Evolutionary conservation across 2,888 invertebrate genomes (phyloP), one percentile per base, ranked within the genome.

Genomic region (Muschampia plurimacula): DNA sequence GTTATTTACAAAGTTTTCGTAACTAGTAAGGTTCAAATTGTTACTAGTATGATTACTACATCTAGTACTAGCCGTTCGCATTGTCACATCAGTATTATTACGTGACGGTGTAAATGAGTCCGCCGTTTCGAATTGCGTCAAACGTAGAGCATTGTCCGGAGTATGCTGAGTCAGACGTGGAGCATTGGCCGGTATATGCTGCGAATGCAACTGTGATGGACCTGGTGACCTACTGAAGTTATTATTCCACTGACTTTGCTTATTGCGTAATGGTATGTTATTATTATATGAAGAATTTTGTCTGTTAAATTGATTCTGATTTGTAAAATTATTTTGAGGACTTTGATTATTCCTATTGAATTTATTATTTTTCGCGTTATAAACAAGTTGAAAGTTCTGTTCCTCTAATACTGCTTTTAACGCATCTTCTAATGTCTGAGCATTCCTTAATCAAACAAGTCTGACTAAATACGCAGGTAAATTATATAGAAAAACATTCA

Each of bases 401-500:
- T 76, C 75, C 49, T 75, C 74, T 10, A 74, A 22, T 2, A 77
- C 76, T 9, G 57, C 64, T 49, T 69, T 69, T 62, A 77, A 55
- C 0, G 75, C 77, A n/a, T 68, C 73, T 73, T 76, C 76, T 36
- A 77, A 69, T 5, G 63, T 74, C 7, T 44, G 36, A 1, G 46
- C 63, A 13, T 73, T 69, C 49, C 67, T 68, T 15, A 75, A 49
- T 15, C 76, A 9, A 1, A 77, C 74, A n/a, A 76, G 41, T 49
- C 75, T 67, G 13, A 74, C 71, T 62, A 77, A 64, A 67, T 74
- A 60, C 8, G 44, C 57, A 4, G 75, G 74, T 49, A 77, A 75
- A 72, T 77, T 77, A 44, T 73, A 77, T 2, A 77, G 28, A 65
- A 76, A 76, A 9, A 75, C 73, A 64, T 76, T 73, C 10, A 76